Evolutionary conservation across 2,797 vertebrate species (phyloP).

Genomic region (Champsocephalus gunnari): DNA sequence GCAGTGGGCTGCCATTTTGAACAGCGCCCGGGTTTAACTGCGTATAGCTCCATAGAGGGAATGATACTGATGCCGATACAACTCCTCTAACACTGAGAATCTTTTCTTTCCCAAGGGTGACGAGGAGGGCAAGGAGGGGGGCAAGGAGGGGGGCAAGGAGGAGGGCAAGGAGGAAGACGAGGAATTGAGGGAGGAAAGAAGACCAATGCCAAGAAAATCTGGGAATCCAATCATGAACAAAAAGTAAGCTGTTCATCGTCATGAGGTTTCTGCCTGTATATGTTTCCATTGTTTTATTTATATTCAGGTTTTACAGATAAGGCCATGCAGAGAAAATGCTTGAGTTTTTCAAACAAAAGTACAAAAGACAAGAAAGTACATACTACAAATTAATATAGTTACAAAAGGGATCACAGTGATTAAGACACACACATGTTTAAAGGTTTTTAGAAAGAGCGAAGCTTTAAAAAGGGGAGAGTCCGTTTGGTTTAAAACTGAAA

Average conservation of each 20-base stretch:
- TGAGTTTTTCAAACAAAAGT: no score
- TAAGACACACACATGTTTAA: no score
- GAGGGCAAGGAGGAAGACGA: conserved; percentile 26
- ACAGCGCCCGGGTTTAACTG: neutral
- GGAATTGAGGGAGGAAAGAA: conserved; percentile 39
- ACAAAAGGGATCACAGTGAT: no score
- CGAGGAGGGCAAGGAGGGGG: conserved; percentile 31
- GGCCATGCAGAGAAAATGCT: no score
- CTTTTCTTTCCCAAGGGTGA: conserved; percentile 63
- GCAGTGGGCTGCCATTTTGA: no score
- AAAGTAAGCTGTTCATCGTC: conserved; percentile 81
- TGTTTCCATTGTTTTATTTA: no score
- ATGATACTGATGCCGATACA: neutral
- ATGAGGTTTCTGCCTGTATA: neutral
- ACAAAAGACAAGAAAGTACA: no score
- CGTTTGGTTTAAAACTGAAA: no score
- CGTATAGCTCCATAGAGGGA: neutral
- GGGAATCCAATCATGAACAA: conserved; percentile 91
- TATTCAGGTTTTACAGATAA: no score
- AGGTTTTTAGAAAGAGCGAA: no score
- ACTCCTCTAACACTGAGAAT: neutral
- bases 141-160: conserved; percentile 56
- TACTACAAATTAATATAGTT: no score
- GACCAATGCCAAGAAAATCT: conserved; percentile 88
- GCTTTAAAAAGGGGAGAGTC: no score